Base-by-base conservation (phyloP, 1,140 invertebrate genomes). In the Cyclina sinensis region DNA sequence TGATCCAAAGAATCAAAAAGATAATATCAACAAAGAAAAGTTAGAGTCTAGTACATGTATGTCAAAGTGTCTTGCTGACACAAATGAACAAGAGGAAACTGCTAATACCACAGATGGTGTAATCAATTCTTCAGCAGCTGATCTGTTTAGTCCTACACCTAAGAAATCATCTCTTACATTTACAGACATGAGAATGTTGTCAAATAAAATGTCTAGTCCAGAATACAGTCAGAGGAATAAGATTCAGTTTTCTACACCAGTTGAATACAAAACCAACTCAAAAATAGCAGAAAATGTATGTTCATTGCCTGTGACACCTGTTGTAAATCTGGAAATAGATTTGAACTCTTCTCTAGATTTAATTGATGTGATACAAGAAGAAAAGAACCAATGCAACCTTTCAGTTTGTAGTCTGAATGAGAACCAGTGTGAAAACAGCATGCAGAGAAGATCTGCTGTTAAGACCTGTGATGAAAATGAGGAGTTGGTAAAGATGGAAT, bases 101-200 rank as follows among this genome's bases (percentile, higher is more conserved):
- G 70, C 7, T 46, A 9, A 48, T 18, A 48, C 39, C 39, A 74
- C 24, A 48, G 39, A 16, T 37, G 24, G 1, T 48, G 70, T 16
- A 24, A 35, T 48, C 0, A 74, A 74, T 65, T 81, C 78, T 24
- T 90, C 89, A 30, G 65, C 85, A n/a, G 68, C 57, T 37, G 89
- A 90, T 81, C 48, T 90, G 12, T 90, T 90, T 88, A 90, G 89
- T 39, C 89, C 89, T 3, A 70, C 89, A 43, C 89, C 89, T 9
- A 35, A 51, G 24, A 70, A 51, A 84, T 32, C 27, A 21, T 12
- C 18, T 37, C 35, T 78, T 32, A 74, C 30, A 24, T 11, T 65
- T 11, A 12, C 32, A 37, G 32, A 16, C 1, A 37, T 1, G 21
- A 16, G 5, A 2, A 16, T 1, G 7, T 1, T 35, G 16, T 21